Base-by-base conservation (phyloP, 2,888 invertebrate species). In the Gonocerus acuteangulatus region DNA sequence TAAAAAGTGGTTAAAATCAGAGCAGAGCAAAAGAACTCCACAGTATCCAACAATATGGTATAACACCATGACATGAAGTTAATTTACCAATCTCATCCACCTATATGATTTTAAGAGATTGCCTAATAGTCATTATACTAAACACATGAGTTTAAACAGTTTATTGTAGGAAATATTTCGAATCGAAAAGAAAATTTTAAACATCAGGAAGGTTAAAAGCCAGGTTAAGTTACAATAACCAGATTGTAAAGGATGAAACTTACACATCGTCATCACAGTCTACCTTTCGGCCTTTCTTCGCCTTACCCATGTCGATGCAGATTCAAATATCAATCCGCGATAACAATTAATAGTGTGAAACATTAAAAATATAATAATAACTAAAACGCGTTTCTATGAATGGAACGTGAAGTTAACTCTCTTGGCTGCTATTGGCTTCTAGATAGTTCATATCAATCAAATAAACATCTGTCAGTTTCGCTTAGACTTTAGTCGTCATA, bases 251-350 rank as follows among this genome's bases (percentile, higher is more conserved):
- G 18, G 18, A 18, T 22, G 11, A 42, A 51, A 69, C 71, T 71
- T 67, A 71, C 71, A 67, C 64, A 71, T 87, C 86, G 69, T 87
- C 86, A 68, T 82, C 84, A 73, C 81, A 80, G 73, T 79, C 81
- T 75, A 82, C 83, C 79, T 87, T 87, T 78, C 86, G 86, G 74
- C 84, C 83, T 77, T 87, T 88, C 81, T 87, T 88, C 74, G 85
- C 80, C 78, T 88, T 88, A 73, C 86, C 87, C 88, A 71, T 71
- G 61, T 48, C 63, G 61, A 57, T 27, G 45, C 45, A 57, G 57
- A 57, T 44, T 32, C 45, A 45, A 57, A 32, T 47, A 16, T 32
- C 45, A 47, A 57, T 57, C 57, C 48, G 59, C 59, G 36, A 42
- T 59, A 19, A 48, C 19, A 48, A 48, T 48, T 44, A 21, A 48